Evolutionary conservation across 2,888 invertebrate genomes (phyloP).

Genomic region (Eilema caniola): DNA sequence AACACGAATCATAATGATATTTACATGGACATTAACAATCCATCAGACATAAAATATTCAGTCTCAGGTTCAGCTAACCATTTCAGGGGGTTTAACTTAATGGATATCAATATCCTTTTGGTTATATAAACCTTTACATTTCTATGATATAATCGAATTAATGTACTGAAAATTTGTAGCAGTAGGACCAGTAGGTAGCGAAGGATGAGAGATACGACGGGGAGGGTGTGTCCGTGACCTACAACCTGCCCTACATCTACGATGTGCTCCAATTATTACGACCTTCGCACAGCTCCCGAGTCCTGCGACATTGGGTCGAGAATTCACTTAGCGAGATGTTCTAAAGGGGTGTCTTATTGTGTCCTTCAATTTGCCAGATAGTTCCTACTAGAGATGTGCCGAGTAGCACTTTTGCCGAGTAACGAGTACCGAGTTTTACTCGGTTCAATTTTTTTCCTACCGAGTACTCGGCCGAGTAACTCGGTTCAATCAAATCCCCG

Average conservation of each 20-base stretch:
- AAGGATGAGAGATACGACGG: constrained; percentile 37
- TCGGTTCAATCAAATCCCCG: no score
- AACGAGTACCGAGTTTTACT: no score
- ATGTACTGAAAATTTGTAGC: constrained; percentile 23
- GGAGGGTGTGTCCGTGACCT: constrained; percentile 74
- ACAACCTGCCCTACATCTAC: constrained; percentile 71
- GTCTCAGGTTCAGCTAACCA: background rate
- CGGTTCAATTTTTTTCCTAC: no score
- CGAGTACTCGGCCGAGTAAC: no score
- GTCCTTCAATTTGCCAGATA: constrained; percentile 12
- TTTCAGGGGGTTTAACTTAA: background rate
- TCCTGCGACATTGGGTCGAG: constrained; percentile 65
- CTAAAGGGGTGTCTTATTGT: constrained; percentile 25
- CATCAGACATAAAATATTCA: constrained; percentile 14
- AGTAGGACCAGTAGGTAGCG: constrained; percentile 16
- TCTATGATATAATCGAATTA: constrained; percentile 12
- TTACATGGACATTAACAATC: constrained; percentile 4
- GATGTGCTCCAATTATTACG: constrained; percentile 77
- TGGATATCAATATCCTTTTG: background rate
- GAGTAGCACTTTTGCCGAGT: no score
- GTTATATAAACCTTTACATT: background rate
- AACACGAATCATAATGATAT: constrained; percentile 15
- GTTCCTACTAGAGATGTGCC: no score
- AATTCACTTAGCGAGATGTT: constrained; percentile 29
- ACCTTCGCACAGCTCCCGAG: constrained; percentile 68